Percentiles rank a stretch among this genome's conserved stretches.
These are phyloP conservation scores for Aphidius ervi DNA, from an alignment of 1,140 invertebrate genomes.

Conservation along the genomic window DNA sequence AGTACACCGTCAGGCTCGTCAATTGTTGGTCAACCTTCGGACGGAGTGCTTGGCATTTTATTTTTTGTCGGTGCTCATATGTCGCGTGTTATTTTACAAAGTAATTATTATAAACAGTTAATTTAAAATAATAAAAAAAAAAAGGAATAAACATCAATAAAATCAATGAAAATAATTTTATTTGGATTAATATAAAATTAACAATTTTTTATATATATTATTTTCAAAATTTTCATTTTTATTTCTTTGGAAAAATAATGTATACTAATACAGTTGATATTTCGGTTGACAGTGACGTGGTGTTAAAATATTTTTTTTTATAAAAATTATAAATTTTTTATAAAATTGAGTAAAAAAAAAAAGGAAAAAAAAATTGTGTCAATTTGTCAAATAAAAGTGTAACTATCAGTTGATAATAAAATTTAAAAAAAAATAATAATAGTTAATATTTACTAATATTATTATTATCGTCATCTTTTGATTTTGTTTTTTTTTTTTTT, in stretches of 20 bases:
- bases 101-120: background rate
- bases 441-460: background rate
- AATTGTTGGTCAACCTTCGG: slow-evolving; percentile 40
- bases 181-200: background rate
- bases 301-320: slow-evolving; percentile 25
- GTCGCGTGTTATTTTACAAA: slow-evolving; percentile 19
- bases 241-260: slow-evolving; percentile 13
- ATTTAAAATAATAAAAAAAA: too few species aligned
- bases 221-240: background rate
- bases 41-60: slow-evolving; percentile 29
- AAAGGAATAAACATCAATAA: too few species aligned
- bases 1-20: slow-evolving; percentile 26
- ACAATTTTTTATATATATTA: background rate
- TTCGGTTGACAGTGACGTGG: slow-evolving; percentile 27
- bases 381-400: background rate
- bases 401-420: background rate
- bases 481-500: background rate
- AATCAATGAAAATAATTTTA: too few species aligned
- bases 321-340: background rate
- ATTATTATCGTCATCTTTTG: background rate
- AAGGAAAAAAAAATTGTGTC: background rate
- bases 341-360: background rate
- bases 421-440: background rate
- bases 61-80: slow-evolving; percentile 18
- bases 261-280: slow-evolving; percentile 3